Evolutionary conservation across 53 echinoderm and acorn worm genomes (phyloP).

Genomic region (Holothuria leucospilota): DNA sequence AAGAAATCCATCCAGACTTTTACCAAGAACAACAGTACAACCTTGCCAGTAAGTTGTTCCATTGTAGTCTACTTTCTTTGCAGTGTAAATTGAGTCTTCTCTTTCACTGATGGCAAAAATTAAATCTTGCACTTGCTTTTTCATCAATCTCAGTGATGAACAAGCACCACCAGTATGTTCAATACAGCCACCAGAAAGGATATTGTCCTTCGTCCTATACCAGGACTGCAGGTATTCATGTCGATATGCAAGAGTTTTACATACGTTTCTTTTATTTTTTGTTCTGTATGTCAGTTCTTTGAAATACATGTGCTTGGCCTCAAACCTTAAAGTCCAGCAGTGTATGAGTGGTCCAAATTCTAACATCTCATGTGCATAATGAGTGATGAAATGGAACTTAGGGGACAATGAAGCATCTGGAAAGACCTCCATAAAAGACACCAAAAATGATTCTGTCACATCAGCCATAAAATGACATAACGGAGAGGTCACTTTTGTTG

Average conservation of each 20-base stretch:
- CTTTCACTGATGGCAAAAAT: slow-evolving; percentile 11
- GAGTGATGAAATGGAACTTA: slow-evolving; percentile 57
- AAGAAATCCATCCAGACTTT: slow-evolving; percentile 21
- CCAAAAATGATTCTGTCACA: slow-evolving; percentile 19
- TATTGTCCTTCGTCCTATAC: neutral
- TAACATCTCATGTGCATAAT: slow-evolving; percentile 57
- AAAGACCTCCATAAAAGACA: neutral
- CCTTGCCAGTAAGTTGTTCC: slow-evolving; percentile 39
- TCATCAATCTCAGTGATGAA: slow-evolving; percentile 30
- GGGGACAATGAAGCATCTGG: slow-evolving; percentile 59
- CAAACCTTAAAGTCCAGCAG: slow-evolving; percentile 63
- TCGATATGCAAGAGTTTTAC: slow-evolving; percentile 55
- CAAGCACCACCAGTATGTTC: slow-evolving; percentile 32
- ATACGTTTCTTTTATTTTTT: slow-evolving; percentile 55
- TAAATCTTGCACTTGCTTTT: slow-evolving; percentile 35
- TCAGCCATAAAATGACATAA: slow-evolving; percentile 28
- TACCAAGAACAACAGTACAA: slow-evolving; percentile 42
- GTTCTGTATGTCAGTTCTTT: slow-evolving; percentile 31
- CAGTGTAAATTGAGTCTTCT: slow-evolving; percentile 44
- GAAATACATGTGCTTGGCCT: slow-evolving; percentile 64
- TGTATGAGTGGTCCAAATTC: slow-evolving; percentile 57
- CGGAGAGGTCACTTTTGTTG: neutral
- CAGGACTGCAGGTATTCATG: slow-evolving; percentile 61
- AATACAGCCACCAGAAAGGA: neutral
- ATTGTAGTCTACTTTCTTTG: slow-evolving; percentile 23